These are phyloP conservation scores for Listronotus oregonensis DNA, from an alignment of 1,140 invertebrate genomes.

Conservation along the genomic window DNA sequence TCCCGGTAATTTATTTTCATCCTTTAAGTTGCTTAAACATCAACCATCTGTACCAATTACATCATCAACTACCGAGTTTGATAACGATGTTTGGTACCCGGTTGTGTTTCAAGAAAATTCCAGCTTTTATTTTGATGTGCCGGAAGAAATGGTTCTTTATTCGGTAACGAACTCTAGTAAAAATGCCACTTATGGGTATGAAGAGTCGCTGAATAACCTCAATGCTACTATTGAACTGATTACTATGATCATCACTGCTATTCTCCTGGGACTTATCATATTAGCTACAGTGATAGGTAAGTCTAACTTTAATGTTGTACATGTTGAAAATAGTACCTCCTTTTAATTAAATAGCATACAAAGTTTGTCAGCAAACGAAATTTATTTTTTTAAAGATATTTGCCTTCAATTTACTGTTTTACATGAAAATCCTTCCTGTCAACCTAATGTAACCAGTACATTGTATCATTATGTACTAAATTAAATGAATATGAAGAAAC, in stretches of 20 bases:
- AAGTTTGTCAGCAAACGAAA: no score
- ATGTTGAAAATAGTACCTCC: no score
- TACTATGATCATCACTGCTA: slow-evolving; percentile 60
- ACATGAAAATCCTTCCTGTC: no score
- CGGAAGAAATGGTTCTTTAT: slow-evolving; percentile 36
- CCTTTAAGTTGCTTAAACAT: slow-evolving; percentile 24
- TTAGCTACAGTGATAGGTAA: slow-evolving; percentile 64
- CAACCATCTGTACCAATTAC: not conserved
- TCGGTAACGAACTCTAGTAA: slow-evolving; percentile 15
- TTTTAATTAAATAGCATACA: no score
- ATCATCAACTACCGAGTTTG: not conserved
- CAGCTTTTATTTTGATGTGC: slow-evolving; percentile 36
- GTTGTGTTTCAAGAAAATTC: slow-evolving; percentile 40
- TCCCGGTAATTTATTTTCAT: slow-evolving; percentile 30
- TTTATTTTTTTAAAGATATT: no score
- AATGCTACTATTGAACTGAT: slow-evolving; percentile 47
- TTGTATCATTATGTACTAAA: no score
- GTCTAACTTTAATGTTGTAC: no score
- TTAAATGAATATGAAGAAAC: no score
- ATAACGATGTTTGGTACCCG: slow-evolving; percentile 44
- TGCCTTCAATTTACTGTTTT: no score
- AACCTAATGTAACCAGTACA: no score
- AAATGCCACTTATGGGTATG: slow-evolving; percentile 16
- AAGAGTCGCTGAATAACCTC: slow-evolving; percentile 4
- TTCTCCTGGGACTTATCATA: slow-evolving; percentile 63